phyloP scores from a whole-genome alignment of 2,888 invertebrate genomes.

The Autographa gamma region DNA sequence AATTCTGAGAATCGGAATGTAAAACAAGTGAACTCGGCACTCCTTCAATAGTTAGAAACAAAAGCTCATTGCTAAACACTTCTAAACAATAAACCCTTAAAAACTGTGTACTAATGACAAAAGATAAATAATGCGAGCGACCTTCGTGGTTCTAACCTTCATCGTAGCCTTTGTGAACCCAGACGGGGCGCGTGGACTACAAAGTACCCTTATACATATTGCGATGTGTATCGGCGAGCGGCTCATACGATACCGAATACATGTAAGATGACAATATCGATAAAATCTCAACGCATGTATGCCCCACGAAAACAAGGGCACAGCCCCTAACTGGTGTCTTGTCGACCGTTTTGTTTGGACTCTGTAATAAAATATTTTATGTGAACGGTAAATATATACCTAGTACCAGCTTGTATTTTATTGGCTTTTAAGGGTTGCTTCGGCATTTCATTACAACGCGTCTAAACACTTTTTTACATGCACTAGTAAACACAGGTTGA shows the following conservation, averaged over 20 bases:
- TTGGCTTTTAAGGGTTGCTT: constrained; percentile 45
- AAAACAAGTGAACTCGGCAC: neutral
- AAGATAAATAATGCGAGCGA: constrained; percentile 43
- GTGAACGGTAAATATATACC: constrained; percentile 49
- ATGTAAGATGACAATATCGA: constrained; percentile 58
- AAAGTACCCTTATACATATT: constrained; percentile 45
- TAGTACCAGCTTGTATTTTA: constrained; percentile 47
- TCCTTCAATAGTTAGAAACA: constrained; percentile 13
- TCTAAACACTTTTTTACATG: constrained; percentile 45
- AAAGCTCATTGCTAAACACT: constrained; percentile 28
- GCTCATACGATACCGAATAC: constrained; percentile 37
- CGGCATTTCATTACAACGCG: constrained; percentile 50
- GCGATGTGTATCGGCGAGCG: constrained; percentile 41
- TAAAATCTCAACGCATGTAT: constrained; percentile 50
- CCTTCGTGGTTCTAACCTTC: constrained; percentile 47
- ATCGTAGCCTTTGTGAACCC: constrained; percentile 48
- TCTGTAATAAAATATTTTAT: constrained; percentile 59
- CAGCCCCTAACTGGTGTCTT: constrained; percentile 51
- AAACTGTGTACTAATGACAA: constrained; percentile 42
- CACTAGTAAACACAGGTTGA: constrained; percentile 24
- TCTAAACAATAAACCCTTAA: constrained; percentile 44
- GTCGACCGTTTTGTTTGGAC: constrained; percentile 50
- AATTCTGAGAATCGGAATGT: neutral
- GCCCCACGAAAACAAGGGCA: constrained; percentile 50
- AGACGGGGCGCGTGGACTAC: constrained; percentile 35